phyloP scores from a whole-genome alignment of 2,113 vertebrate genomes.

The Machaerirhynchus nigripectus region DNA sequence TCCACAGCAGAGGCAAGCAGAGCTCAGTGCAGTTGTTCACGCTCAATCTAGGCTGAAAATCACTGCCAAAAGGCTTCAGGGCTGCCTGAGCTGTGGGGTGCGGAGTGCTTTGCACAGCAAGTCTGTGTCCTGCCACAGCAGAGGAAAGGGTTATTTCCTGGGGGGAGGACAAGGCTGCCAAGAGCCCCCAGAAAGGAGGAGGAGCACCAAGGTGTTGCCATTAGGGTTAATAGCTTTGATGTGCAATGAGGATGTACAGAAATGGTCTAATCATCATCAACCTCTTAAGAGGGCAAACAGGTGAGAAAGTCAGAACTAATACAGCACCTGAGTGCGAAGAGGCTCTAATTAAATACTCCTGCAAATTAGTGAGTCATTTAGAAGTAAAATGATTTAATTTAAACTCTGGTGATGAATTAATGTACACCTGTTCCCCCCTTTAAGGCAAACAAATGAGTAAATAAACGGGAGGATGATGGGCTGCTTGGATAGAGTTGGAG shows the following conservation, averaged over 20 bases:
- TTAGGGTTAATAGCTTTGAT: constrained; percentile 59
- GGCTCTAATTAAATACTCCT: constrained; percentile 68
- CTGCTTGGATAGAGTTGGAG: background rate
- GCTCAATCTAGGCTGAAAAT: background rate
- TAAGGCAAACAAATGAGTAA: constrained; percentile 65
- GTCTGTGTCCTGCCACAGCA: background rate
- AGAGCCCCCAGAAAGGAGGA: background rate
- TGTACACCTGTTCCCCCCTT: constrained; percentile 67
- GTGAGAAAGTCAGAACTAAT: constrained; percentile 66
- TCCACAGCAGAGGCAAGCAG: background rate
- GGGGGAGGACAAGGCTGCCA: background rate
- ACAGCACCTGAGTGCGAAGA: constrained; percentile 68
- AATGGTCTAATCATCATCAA: constrained; percentile 51
- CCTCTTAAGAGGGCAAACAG: constrained; percentile 59
- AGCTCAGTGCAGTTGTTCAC: background rate
- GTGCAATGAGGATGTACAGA: background rate
- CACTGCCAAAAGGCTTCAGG: constrained; percentile 12
- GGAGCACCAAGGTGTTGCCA: constrained; percentile 22
- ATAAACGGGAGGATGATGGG: constrained; percentile 6
- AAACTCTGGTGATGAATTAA: constrained; percentile 67
- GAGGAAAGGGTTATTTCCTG: background rate
- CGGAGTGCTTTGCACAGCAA: background rate
- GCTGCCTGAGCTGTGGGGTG: background rate
- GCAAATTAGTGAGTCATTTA: constrained; percentile 71
- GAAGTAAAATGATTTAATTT: constrained; percentile 73